These are phyloP conservation scores for Enteromius afrohamiltoni DNA, from an alignment of 2,797 vertebrate species.

Conservation along the genomic window DNA sequence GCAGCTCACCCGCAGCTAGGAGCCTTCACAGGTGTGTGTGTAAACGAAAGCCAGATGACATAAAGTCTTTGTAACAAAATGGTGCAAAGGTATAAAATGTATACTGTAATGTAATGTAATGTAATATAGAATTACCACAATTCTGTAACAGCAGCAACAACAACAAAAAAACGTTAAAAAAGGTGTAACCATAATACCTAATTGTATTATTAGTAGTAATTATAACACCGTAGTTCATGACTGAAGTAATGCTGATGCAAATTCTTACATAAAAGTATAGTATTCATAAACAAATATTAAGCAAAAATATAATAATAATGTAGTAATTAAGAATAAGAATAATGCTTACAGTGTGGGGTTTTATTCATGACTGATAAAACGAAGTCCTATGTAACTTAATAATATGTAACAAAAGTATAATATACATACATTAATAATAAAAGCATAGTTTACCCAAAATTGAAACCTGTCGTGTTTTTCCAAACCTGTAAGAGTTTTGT, in stretches of 20 bases:
- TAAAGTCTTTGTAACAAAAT: neutral
- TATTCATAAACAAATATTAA: neutral
- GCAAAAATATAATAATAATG: neutral
- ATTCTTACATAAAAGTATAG: neutral
- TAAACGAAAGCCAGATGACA: neutral
- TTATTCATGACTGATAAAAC: neutral
- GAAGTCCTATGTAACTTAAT: neutral
- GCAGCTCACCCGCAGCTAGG: conserved; percentile 90
- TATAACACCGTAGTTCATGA: neutral
- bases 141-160: neutral
- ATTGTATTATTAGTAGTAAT: neutral
- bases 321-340: neutral
- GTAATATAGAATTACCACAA: neutral
- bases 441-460: neutral
- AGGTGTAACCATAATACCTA: neutral
- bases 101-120: neutral
- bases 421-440: neutral
- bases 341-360: neutral
- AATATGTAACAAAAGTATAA: neutral
- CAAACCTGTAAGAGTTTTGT: too few relatives aligned
- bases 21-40: conserved; percentile 86
- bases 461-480: too few relatives aligned
- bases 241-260: neutral
- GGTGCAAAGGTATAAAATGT: neutral
- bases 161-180: neutral